Evolutionary conservation across 2,113 vertebrate genomes (phyloP).

Genomic region (Dendropsophus ebraccatus): DNA sequence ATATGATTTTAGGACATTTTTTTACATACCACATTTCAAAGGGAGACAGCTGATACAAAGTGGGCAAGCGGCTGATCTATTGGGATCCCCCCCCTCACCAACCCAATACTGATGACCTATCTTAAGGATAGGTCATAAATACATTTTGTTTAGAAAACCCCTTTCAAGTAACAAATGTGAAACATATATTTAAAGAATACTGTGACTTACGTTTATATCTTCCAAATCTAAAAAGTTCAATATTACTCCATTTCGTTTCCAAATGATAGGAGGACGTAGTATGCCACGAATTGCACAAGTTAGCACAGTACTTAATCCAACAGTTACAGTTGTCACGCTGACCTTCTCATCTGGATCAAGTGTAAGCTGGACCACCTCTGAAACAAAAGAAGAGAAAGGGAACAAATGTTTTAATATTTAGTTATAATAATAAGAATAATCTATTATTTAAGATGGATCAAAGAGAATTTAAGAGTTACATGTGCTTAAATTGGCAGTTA

Average conservation of each 20-base stretch:
- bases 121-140: too few relatives aligned
- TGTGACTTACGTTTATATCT: constrained; percentile 87
- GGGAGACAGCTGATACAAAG: too few relatives aligned
- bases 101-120: too few relatives aligned
- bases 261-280: constrained; percentile 88
- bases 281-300: constrained; percentile 85
- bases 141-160: too few relatives aligned
- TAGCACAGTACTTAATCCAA: constrained; percentile 88
- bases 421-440: too few relatives aligned
- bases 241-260: constrained; percentile 89
- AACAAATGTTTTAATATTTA: neutral
- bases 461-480: too few relatives aligned
- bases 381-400: constrained; percentile 44
- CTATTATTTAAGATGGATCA: too few relatives aligned
- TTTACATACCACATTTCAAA: too few relatives aligned
- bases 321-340: constrained; percentile 84
- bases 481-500: too few relatives aligned
- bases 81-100: too few relatives aligned
- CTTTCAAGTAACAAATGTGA: neutral
- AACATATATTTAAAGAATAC: neutral
- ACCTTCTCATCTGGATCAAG: constrained; percentile 81
- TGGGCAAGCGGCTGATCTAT: too few relatives aligned
- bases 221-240: constrained; percentile 92
- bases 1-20: too few relatives aligned
- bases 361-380: constrained; percentile 90